These are phyloP conservation scores for Artibeus jamaicensis DNA, from an alignment of 2,797 vertebrate genomes.

Conservation along the genomic window DNA sequence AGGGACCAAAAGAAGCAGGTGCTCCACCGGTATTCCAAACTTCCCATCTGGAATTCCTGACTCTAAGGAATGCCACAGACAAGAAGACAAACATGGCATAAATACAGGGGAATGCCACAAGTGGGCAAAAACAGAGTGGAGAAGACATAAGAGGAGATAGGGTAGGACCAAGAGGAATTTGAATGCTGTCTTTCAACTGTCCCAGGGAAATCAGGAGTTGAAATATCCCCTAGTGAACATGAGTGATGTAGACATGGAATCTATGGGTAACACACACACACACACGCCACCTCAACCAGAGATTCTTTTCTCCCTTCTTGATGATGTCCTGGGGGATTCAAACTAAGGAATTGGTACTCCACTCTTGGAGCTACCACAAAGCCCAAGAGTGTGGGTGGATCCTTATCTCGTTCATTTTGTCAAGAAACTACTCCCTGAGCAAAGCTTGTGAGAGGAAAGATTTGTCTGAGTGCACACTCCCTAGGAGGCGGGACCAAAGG, in stretches of 20 bases:
- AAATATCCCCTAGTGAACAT: background rate
- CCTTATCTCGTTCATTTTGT: background rate
- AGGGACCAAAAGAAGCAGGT: background rate
- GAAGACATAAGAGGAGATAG: background rate
- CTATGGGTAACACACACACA: background rate
- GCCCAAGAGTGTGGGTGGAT: background rate
- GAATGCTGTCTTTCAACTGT: background rate
- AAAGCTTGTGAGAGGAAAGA: background rate
- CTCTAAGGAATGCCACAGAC: background rate
- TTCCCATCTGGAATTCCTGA: background rate
- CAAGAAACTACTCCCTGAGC: background rate
- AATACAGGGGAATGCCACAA: background rate
- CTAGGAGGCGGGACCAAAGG: background rate
- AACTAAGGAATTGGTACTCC: background rate
- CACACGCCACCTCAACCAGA: background rate
- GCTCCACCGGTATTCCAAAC: background rate
- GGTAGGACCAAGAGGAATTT: background rate
- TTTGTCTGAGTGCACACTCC: background rate
- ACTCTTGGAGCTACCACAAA: background rate
- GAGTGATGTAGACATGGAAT: rapidly evolving
- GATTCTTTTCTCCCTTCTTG: background rate
- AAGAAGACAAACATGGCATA: background rate
- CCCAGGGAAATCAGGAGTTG: background rate
- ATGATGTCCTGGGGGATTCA: background rate
- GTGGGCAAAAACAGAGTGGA: background rate